Evolutionary conservation across 37 sponge, comb jelly and placozoan genomes (phyloP), one percentile per base, ranked within the genome.

Genomic region (Bolinopsis microptera): DNA sequence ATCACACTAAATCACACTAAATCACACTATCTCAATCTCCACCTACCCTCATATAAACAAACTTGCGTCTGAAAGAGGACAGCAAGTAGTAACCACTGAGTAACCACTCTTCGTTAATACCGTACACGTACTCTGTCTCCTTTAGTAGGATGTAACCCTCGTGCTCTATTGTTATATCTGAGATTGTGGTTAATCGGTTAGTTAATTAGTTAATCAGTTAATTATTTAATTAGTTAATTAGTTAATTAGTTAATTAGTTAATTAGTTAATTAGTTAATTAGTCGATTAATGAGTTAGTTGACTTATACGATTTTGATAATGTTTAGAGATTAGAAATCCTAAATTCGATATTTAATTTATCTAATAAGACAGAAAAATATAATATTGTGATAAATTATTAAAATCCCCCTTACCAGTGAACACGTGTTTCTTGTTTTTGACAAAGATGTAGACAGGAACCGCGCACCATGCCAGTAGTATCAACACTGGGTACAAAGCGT

Each of bases 121-220:
- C 92, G 32, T 93, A 92, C 38, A 39, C 92, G 27, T 94, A 94
- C 61, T 94, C 94, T 5, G 94, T 38, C 82, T 94, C 94, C 32
- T 94, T 94, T 70, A 94, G 92, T 40, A 83, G 69, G 2, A 93
- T n/a, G 38, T 93, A 94, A 1, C 93, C 94, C 76, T 94, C 94
- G 32, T 94, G 94, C 22, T 92, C 92, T 1, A 68, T 83, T 27
- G 34, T 38, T 5, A n/a, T 32, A 35, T 38, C 69, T 48, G 94
- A 35, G 76, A 92, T 13, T 67, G 68, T n/a, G n/a, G n/a, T n/a
- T n/a, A n/a, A n/a, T n/a, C n/a, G n/a, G n/a, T n/a, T n/a, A n/a
- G n/a, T n/a, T n/a, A n/a, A n/a, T n/a, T n/a, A n/a, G n/a, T n/a
- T n/a, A n/a, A n/a, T n/a, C n/a, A n/a, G n/a, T n/a, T n/a, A n/a